Evolutionary conservation across 2,888 invertebrate species (phyloP).

Genomic region (Ethmia dodecea): DNA sequence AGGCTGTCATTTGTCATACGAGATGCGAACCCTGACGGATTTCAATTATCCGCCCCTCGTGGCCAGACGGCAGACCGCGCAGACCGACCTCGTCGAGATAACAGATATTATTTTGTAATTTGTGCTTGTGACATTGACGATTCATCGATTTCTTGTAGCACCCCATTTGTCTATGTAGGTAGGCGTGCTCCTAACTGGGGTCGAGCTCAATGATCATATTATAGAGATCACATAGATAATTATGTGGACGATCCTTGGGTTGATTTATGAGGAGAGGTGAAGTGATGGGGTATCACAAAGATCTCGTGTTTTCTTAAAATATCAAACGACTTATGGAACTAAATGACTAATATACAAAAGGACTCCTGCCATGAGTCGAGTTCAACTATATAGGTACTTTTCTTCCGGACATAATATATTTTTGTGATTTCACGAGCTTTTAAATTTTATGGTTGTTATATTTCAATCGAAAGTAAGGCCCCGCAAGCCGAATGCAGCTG

Average conservation of each 20-base stretch:
- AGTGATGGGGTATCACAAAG: too few relatives aligned
- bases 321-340: too few relatives aligned
- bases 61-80: neutral
- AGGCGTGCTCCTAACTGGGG: neutral
- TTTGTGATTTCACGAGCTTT: slow-evolving; percentile 6
- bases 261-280: too few relatives aligned
- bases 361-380: too few relatives aligned
- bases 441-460: slow-evolving; percentile 12
- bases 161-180: too few relatives aligned
- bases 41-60: slow-evolving; percentile 45
- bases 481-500: slow-evolving; percentile 29
- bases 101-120: slow-evolving; percentile 26
- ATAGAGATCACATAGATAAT: too few relatives aligned
- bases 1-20: slow-evolving; percentile 54
- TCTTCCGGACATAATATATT: too few relatives aligned
- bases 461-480: slow-evolving; percentile 9
- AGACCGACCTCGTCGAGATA: neutral
- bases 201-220: neutral
- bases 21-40: slow-evolving; percentile 45
- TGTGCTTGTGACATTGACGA: slow-evolving; percentile 29
- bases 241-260: too few relatives aligned
- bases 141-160: too few relatives aligned
- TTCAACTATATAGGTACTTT: too few relatives aligned
- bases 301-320: too few relatives aligned
- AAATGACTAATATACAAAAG: too few relatives aligned